phyloP scores from a whole-genome alignment of 2,888 invertebrate species.

The Mythimna impura region DNA sequence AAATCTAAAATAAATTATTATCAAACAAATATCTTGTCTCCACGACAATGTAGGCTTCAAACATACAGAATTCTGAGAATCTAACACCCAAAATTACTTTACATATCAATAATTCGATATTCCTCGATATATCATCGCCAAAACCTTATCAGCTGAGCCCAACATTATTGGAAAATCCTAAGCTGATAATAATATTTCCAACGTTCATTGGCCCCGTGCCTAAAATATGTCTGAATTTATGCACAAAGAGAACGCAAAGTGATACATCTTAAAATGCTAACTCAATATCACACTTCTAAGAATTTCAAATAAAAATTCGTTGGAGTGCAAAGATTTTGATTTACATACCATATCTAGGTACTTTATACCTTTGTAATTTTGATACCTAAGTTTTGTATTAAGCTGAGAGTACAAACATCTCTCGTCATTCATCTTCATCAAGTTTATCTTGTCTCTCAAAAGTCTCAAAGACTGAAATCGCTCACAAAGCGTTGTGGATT shows the following conservation, averaged over 20 bases:
- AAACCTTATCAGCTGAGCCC: background rate
- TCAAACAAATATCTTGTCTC: too few species aligned
- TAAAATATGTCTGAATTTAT: conserved; percentile 19
- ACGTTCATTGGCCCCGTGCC: conserved; percentile 4
- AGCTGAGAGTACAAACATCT: too few species aligned
- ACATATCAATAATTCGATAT: conserved; percentile 8
- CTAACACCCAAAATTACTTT: background rate
- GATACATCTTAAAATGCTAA: conserved; percentile 26
- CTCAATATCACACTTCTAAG: conserved; percentile 24
- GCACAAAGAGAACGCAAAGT: conserved; percentile 29
- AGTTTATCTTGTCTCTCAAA: too few species aligned
- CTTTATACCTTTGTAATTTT: background rate
- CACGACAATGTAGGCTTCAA: background rate
- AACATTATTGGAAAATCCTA: conserved; percentile 2
- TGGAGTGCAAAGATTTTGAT: conserved; percentile 3
- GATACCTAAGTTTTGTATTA: too few species aligned
- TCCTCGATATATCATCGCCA: background rate
- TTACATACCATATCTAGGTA: background rate
- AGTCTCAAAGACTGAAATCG: too few species aligned
- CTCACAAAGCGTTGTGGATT: too few species aligned
- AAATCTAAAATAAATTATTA: too few species aligned
- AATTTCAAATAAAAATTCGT: conserved; percentile 18
- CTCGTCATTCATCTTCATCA: too few species aligned
- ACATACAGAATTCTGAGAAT: background rate
- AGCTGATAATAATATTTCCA: conserved; percentile 4